Evolutionary conservation across 2,888 invertebrate species (phyloP).

Genomic region (Proisotoma minuta): DNA sequence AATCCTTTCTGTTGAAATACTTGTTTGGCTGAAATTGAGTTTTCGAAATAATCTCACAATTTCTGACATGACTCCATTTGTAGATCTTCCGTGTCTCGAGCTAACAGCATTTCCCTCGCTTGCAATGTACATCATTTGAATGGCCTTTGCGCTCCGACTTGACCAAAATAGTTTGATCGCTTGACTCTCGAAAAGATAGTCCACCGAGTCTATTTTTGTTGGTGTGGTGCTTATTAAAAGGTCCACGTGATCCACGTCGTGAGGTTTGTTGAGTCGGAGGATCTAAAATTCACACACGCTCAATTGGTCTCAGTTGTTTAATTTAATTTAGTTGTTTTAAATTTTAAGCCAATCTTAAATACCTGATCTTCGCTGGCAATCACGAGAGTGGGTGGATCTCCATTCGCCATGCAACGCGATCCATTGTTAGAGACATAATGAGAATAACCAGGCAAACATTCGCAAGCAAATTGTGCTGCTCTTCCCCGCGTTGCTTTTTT

Average conservation of each 20-base stretch:
- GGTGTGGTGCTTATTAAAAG: constrained; percentile 40
- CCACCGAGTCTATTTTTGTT: constrained; percentile 57
- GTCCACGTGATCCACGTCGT: constrained; percentile 50
- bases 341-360: constrained; percentile 60
- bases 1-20: background rate
- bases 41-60: too few species aligned
- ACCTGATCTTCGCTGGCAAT: constrained; percentile 62
- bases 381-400: constrained; percentile 60
- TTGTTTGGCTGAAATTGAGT: background rate
- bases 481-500: constrained; percentile 54
- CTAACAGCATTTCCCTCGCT: constrained; percentile 15
- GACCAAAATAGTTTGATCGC: constrained; percentile 39
- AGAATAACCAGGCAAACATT: constrained; percentile 63
- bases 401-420: constrained; percentile 51
- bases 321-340: background rate
- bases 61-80: background rate
- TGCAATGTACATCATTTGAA: constrained; percentile 28
- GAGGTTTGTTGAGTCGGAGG: constrained; percentile 53
- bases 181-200: constrained; percentile 48
- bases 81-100: constrained; percentile 15
- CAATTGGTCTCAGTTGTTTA: too few species aligned
- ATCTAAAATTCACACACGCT: too few species aligned
- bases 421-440: constrained; percentile 42
- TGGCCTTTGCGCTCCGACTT: constrained; percentile 29
- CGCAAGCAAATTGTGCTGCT: constrained; percentile 56